Percentiles rank a stretch among this genome's conserved stretches.
Conservation (phyloP, 2,888 invertebrate genomes). For the Aleiodes alternator region DNA sequence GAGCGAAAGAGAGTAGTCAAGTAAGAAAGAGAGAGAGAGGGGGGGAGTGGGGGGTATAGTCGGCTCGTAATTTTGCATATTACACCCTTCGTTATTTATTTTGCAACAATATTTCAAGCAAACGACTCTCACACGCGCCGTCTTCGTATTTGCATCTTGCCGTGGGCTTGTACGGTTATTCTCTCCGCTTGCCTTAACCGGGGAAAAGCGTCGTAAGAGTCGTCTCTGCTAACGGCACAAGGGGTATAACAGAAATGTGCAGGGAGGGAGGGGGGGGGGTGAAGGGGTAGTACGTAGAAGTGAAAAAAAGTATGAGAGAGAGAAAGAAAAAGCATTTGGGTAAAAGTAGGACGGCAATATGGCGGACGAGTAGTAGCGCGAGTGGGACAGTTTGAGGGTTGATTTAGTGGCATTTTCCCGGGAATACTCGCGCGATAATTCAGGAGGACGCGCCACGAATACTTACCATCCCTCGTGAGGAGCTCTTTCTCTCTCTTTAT, state of each 20-base stretch:
- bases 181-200: slow-evolving; percentile 43
- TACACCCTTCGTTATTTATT: slow-evolving; percentile 71
- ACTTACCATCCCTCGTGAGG: slow-evolving; percentile 62
- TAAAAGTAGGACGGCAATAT: slow-evolving; percentile 32
- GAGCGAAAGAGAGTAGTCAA: slow-evolving; percentile 34
- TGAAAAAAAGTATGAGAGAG: slow-evolving; percentile 39
- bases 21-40: slow-evolving; percentile 50
- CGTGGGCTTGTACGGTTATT: slow-evolving; percentile 43
- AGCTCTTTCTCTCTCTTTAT: slow-evolving; percentile 32
- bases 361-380: slow-evolving; percentile 52
- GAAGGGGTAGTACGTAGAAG: neutral
- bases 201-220: slow-evolving; percentile 38
- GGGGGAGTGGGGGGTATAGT: slow-evolving; percentile 46
- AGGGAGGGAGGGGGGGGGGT: slow-evolving; percentile 12
- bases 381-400: slow-evolving; percentile 63
- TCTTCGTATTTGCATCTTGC: slow-evolving; percentile 60
- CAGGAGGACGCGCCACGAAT: slow-evolving; percentile 69
- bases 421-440: slow-evolving; percentile 70
- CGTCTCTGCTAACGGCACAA: slow-evolving; percentile 31
- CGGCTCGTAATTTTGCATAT: slow-evolving; percentile 67
- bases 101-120: slow-evolving; percentile 68
- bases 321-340: slow-evolving; percentile 44
- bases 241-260: slow-evolving; percentile 38
- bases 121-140: slow-evolving; percentile 65
- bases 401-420: slow-evolving; percentile 70